Evolutionary conservation across 1,140 invertebrate genomes (phyloP).

Genomic region (Aphaenogaster floridana): DNA sequence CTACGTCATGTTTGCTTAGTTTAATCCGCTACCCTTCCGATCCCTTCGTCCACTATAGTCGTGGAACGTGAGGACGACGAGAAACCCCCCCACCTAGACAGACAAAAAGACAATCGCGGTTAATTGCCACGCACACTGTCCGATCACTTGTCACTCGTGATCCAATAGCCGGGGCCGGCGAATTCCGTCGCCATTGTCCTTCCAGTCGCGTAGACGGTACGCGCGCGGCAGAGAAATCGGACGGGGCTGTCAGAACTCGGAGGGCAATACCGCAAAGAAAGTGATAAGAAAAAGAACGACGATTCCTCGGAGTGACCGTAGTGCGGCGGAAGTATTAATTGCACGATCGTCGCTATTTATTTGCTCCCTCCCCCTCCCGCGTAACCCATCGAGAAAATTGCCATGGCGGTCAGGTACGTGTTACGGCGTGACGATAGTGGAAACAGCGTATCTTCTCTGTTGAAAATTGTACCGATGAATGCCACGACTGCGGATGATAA

Average conservation of each 20-base stretch:
- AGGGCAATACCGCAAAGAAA: not conserved
- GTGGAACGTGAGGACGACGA: slow-evolving; percentile 22
- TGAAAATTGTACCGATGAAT: slow-evolving; percentile 35
- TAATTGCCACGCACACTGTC: slow-evolving; percentile 81
- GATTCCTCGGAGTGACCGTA: not conserved
- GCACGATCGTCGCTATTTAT: slow-evolving; percentile 26
- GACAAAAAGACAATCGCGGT: slow-evolving; percentile 77
- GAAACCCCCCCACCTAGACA: slow-evolving; percentile 57
- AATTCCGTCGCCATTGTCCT: slow-evolving; percentile 57
- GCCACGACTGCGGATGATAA: not conserved
- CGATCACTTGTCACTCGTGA: slow-evolving; percentile 81
- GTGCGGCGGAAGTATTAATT: slow-evolving; percentile 51
- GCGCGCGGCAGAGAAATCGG: slow-evolving; percentile 37
- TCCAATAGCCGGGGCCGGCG: slow-evolving; percentile 72
- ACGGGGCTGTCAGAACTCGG: not conserved
- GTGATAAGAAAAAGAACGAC: slow-evolving; percentile 26
- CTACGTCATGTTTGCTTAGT: slow-evolving; percentile 62
- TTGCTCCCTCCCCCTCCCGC: not conserved
- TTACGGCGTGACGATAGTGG: not conserved
- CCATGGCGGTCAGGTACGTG: slow-evolving; percentile 53
- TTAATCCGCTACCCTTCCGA: slow-evolving; percentile 51
- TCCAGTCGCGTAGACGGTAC: slow-evolving; percentile 50
- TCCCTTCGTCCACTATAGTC: slow-evolving; percentile 11
- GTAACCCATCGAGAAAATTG: not conserved
- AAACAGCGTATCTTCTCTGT: slow-evolving; percentile 11